Conservation (phyloP, 2,113 vertebrate genomes). For the Eubucco bourcierii region DNA sequence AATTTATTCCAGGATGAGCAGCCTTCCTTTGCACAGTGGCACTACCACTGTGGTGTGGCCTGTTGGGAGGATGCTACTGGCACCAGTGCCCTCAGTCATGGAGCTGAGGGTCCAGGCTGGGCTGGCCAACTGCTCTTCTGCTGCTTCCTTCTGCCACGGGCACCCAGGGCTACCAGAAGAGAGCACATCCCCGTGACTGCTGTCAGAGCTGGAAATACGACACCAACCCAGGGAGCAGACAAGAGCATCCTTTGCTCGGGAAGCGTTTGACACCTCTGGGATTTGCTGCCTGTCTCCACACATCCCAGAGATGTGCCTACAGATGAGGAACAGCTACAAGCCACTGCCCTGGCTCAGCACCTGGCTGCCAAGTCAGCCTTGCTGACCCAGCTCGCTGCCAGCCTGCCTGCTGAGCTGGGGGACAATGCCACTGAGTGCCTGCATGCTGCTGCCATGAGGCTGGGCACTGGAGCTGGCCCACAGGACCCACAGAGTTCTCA, state of each 20-base stretch:
- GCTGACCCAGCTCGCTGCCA: not conserved
- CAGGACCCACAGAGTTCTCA: not conserved
- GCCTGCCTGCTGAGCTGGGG: not conserved
- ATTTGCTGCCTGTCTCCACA: not conserved
- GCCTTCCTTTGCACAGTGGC: rapidly evolving
- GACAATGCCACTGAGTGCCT: rapidly evolving
- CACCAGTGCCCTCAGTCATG: rapidly evolving
- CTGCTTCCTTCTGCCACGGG: not conserved
- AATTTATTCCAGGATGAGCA: not conserved
- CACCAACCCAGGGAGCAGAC: not conserved
- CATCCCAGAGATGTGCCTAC: rapidly evolving
- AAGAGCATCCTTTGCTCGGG: not conserved
- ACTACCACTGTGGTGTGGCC: not conserved
- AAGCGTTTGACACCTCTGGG: not conserved
- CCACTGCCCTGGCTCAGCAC: not conserved
- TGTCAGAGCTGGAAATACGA: not conserved
- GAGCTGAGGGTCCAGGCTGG: not conserved
- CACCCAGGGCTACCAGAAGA: not conserved
- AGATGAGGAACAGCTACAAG: not conserved
- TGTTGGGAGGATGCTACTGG: not conserved
- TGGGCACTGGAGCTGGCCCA: not conserved
- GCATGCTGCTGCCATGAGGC: rapidly evolving
- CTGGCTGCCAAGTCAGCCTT: not conserved
- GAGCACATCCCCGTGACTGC: not conserved
- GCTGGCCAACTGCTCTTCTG: rapidly evolving